Conservation (phyloP, 64 coral and sea anemone species). For the Actinia tenebrosa region DNA sequence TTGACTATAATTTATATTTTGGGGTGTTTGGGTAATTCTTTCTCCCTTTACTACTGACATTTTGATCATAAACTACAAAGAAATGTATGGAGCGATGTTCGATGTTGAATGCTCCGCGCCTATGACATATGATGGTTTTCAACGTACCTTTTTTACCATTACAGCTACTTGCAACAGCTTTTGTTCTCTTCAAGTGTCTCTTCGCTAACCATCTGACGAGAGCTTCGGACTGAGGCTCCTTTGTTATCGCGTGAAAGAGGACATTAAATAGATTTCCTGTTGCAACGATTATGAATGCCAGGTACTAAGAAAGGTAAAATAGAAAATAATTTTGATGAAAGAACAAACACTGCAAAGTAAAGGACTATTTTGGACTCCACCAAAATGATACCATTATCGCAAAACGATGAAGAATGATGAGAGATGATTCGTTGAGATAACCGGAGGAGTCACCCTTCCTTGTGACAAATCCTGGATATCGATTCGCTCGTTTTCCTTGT, state of each 20-base stretch:
- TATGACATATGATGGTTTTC: no score
- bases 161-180: not conserved
- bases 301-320: constrained; percentile 34
- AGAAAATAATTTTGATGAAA: not conserved
- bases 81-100: not conserved
- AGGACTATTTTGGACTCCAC: no score
- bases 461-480: no score
- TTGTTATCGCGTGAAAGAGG: constrained; percentile 50
- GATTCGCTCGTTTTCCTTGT: not conserved
- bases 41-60: no score
- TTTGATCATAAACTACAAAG: no score
- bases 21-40: no score
- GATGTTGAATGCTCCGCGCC: no score
- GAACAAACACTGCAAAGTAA: not conserved
- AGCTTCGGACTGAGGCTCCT: constrained; percentile 57
- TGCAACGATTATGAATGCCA: constrained; percentile 58
- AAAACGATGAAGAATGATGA: no score
- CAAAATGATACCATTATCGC: no score
- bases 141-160: not conserved
- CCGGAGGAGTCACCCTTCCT: no score
- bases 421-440: no score
- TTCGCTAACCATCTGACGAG: constrained; percentile 28
- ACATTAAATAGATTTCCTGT: constrained; percentile 62
- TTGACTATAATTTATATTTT: no score
- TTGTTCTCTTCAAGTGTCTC: constrained; percentile 21